Evolutionary conservation across 2,113 vertebrate species (phyloP).

Genomic region (Equus quagga): DNA sequence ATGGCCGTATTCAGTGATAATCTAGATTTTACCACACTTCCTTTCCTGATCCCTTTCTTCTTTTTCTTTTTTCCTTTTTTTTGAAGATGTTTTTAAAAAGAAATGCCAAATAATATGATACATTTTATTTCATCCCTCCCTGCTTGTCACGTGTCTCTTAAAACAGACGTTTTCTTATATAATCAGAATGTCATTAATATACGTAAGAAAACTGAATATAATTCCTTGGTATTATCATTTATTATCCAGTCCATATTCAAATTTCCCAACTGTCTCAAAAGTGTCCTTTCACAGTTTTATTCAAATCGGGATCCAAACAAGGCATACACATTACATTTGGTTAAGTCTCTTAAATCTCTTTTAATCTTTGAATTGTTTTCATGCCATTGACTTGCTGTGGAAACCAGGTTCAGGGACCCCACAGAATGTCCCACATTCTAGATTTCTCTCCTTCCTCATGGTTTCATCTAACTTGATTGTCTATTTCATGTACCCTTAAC

Average conservation of each 20-base stretch:
- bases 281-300: conserved; percentile 5
- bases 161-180: neutral
- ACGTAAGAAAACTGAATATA: neutral
- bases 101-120: neutral
- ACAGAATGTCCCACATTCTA: neutral
- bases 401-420: neutral
- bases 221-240: neutral
- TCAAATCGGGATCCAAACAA: conserved; percentile 12
- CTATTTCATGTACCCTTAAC: neutral
- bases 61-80: neutral
- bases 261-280: neutral
- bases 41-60: neutral
- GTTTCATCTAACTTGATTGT: neutral
- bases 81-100: neutral
- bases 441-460: neutral
- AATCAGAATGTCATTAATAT: conserved; percentile 27
- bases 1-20: neutral
- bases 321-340: neutral
- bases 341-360: neutral
- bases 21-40: neutral
- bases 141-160: neutral
- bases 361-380: neutral
- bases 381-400: neutral
- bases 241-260: conserved; percentile 1
- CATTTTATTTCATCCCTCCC: neutral